phyloP scores from a whole-genome alignment of 2,113 vertebrate species.

The Gymnocephalus cernua region DNA sequence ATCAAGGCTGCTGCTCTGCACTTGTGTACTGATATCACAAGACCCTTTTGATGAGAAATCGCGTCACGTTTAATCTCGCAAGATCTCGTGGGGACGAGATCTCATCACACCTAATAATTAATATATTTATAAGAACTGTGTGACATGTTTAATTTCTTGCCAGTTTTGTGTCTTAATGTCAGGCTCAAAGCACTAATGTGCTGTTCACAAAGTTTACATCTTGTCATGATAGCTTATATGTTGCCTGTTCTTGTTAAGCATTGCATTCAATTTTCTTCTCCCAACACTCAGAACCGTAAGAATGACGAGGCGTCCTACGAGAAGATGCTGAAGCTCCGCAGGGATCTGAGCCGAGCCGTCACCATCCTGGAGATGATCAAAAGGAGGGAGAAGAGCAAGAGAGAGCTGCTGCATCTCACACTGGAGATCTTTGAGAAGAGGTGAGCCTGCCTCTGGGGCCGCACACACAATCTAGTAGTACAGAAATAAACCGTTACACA shows the following conservation, averaged over 20 bases:
- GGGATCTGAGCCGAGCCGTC: conserved; percentile 97
- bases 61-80: no score
- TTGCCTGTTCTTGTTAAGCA: background rate
- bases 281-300: conserved; percentile 92
- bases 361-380: conserved; percentile 99
- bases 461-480: fast-evolving
- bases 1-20: no score
- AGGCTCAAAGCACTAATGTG: background rate
- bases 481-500: background rate
- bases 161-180: no score
- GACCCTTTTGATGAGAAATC: no score
- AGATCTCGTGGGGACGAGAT: no score
- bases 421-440: conserved; percentile 99
- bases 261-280: background rate
- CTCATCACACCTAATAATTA: no score
- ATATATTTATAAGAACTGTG: no score
- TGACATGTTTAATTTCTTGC: no score
- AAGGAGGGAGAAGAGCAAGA: conserved; percentile 97
- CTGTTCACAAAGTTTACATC: background rate
- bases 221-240: background rate
- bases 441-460: conserved; percentile 68
- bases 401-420: conserved; percentile 97
- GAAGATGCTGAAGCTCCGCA: conserved; percentile 98
- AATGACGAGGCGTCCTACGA: conserved; percentile 99
- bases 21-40: no score